These are phyloP conservation scores for Melanotaenia boesemani DNA, from an alignment of 2,797 vertebrate species.

Conservation along the genomic window DNA sequence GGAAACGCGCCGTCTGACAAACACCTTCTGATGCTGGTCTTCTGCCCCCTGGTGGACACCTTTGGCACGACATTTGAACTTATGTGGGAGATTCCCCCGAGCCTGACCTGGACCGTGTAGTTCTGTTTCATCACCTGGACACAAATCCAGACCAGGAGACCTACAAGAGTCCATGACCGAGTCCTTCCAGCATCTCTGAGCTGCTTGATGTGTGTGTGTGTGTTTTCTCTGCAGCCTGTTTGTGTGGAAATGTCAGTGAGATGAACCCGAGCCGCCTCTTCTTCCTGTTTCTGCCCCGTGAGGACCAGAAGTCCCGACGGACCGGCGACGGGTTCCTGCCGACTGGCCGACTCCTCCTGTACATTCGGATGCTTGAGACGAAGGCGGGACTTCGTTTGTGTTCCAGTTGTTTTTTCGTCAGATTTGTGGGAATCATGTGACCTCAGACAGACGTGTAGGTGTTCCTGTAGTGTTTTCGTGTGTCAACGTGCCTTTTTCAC, in stretches of 20 bases:
- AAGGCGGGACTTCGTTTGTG: not conserved
- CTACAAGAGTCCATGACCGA: no score
- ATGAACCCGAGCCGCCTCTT: slow-evolving; percentile 34
- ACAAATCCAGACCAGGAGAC: no score
- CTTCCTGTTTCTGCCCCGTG: no score
- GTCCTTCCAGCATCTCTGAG: no score
- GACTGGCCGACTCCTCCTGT: slow-evolving; percentile 3
- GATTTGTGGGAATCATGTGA: not conserved
- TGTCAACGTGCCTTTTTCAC: slow-evolving; percentile 59
- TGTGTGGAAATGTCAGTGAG: slow-evolving; percentile 91
- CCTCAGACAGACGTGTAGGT: slow-evolving; percentile 20
- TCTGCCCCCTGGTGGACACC: no score
- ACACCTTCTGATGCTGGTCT: no score
- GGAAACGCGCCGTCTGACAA: no score
- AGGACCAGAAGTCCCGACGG: not conserved
- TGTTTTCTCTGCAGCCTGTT: slow-evolving; percentile 84
- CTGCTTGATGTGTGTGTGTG: not conserved
- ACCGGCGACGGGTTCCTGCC: no score
- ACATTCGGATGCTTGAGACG: not conserved
- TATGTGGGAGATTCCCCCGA: no score
- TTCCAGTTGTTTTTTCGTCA: slow-evolving; percentile 14
- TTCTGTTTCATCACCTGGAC: no score
- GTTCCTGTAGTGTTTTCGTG: slow-evolving; percentile 41
- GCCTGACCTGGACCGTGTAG: no score
- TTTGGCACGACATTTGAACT: no score